Conservation (phyloP, 2,797 vertebrate genomes). For the Myotis findleyi region DNA sequence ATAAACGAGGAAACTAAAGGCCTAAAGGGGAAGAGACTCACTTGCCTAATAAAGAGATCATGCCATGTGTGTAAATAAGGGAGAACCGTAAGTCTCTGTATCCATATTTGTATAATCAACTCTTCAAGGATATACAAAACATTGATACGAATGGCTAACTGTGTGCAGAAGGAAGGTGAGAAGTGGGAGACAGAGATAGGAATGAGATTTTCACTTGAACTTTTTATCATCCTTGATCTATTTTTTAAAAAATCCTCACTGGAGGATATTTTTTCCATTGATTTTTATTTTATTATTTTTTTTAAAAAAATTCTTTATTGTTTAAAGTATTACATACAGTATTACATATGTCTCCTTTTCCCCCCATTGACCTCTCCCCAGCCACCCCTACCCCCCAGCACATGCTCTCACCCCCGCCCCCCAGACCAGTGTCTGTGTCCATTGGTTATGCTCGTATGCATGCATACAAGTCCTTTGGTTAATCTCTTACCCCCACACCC, state of each 20-base stretch:
- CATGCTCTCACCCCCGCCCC: no score
- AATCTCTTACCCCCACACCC: no score
- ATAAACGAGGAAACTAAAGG: background rate
- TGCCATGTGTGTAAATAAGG: background rate
- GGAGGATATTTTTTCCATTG: no score
- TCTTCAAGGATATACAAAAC: background rate
- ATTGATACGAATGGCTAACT: background rate
- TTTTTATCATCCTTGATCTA: background rate
- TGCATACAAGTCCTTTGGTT: no score
- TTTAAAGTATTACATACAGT: no score
- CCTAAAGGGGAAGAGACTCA: background rate
- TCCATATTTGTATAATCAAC: background rate
- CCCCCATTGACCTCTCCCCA: no score
- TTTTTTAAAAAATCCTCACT: background rate
- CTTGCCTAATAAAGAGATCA: background rate
- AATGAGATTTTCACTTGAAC: slow-evolving; percentile 13
- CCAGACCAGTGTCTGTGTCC: no score
- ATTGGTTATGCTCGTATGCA: no score
- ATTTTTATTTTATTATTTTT: no score
- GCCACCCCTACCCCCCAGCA: no score
- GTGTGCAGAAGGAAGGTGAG: background rate
- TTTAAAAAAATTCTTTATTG: no score
- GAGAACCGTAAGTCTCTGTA: background rate
- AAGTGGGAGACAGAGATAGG: background rate
- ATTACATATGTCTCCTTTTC: no score